Evolutionary conservation across 2,888 invertebrate species (phyloP), one percentile per base, ranked within the genome.

Genomic region (Hylaea fasciaria): DNA sequence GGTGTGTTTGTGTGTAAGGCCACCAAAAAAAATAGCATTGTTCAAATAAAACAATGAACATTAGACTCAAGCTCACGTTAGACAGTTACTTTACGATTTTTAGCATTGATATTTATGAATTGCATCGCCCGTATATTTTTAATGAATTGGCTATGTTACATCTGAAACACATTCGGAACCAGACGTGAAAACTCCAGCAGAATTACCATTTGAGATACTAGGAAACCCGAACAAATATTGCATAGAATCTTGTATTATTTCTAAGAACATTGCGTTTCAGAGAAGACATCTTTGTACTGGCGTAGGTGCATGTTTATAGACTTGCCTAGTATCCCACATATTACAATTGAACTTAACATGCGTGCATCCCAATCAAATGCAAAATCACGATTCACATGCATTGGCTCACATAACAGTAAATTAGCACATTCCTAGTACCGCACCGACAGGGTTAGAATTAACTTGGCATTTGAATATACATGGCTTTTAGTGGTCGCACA

Each of bases 381-480:
- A 62, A 46, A 32, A 32, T 32, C 10, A 8, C 50, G 43, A 53
- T 37, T 54, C 63, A 58, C 54, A 29, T 55, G 60, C 50, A 60
- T 40, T 64, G 28, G 28, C 48, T 64, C 66, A 10, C 37, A 52
- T 61, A 66, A 64, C 68, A 49, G 64, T 62, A 28, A 64, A 55
- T 45, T 52, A 22, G 28, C 45, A 11, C 16, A 57, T 68, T 65
- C 65, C 46, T 56, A 46, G 65, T 52, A 64, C 46, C 16, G 58
- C 44, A 14, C 28, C 40, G 58, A 47, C 49, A 57, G 39, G 49
- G 28, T 57, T 47, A 59, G 59, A 64, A 68, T 65, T 57, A 64
- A 62, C 62, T 64, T 58, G 55, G 50, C 46, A 59, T 61, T 63
- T 65, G 61, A 68, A 63, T 65, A 68, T 45, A 58, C 54, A 61